Conservation (phyloP, 2,113 vertebrate genomes). For the Chaetodon auriga region DNA sequence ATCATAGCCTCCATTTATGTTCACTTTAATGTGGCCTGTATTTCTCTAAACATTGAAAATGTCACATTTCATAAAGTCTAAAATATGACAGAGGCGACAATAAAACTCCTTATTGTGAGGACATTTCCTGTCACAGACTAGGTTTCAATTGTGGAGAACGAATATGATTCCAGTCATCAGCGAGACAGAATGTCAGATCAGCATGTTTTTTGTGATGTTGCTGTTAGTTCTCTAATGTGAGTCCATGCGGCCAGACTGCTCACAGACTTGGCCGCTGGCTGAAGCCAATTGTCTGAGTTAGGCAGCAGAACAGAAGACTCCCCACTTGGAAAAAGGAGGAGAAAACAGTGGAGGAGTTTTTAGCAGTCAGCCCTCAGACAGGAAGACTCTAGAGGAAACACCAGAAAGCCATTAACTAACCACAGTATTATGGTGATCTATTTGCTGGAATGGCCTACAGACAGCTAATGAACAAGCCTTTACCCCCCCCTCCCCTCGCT, state of each 20-base stretch:
- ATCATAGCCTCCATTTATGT: not conserved
- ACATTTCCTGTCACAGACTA: conserved; percentile 39
- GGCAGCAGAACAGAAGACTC: conserved; percentile 87
- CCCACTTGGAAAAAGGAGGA: conserved; percentile 68
- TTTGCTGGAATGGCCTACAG: conserved; percentile 92
- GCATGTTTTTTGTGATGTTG: conserved; percentile 70
- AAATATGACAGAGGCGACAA: not conserved
- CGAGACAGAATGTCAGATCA: conserved; percentile 67
- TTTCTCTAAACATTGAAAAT: not conserved
- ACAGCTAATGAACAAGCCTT: conserved; percentile 95
- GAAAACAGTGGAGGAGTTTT: conserved; percentile 85
- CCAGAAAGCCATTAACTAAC: conserved; percentile 99
- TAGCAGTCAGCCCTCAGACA: conserved; percentile 92
- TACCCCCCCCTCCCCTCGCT: conserved; percentile 73
- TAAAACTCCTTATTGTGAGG: not conserved
- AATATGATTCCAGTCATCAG: conserved; percentile 47
- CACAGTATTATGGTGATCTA: conserved; percentile 98
- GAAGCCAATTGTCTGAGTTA: conserved; percentile 79
- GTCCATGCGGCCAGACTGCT: conserved; percentile 73
- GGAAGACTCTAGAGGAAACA: conserved; percentile 95
- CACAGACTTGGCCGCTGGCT: conserved; percentile 69
- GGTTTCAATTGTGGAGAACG: conserved; percentile 38
- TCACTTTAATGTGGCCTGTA: not conserved
- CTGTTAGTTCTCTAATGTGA: conserved; percentile 70
- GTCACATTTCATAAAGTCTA: not conserved